A percentile compares a stretch with the other conserved stretches of the same genome.
Conservation (phyloP, 2,113 vertebrate species). For the Oriolus oriolus region DNA sequence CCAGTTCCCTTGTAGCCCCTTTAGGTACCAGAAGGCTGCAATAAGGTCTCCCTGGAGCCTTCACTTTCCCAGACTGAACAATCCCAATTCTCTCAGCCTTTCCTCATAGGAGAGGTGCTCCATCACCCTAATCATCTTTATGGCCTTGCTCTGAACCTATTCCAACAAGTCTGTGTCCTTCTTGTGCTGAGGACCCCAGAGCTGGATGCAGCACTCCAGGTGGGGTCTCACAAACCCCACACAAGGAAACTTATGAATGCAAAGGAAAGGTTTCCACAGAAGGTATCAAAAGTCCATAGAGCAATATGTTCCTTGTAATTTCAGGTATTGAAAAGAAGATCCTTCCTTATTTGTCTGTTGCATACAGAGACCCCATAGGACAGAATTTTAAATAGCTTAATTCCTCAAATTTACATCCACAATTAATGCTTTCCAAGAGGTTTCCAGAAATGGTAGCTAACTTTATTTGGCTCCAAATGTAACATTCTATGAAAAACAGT, state of each 20-base stretch:
- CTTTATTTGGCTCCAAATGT: not conserved
- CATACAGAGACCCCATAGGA: not conserved
- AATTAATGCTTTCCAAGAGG: not conserved
- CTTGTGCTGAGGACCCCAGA: not conserved
- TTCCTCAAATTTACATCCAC: not conserved
- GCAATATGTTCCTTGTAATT: not conserved
- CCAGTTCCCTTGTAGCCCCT: not conserved
- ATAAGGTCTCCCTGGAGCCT: not conserved
- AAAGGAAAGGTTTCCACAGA: not conserved
- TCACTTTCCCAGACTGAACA: not conserved
- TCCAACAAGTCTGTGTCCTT: not conserved
- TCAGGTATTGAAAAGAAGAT: not conserved
- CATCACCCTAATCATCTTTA: not conserved
- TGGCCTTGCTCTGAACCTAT: not conserved
- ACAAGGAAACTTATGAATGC: not conserved
- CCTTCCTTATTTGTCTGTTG: not conserved
- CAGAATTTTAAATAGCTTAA: not conserved
- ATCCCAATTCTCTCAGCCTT: not conserved
- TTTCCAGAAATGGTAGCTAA: not conserved
- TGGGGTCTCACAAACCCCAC: not conserved
- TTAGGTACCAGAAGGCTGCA: not conserved
- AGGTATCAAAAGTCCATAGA: not conserved
- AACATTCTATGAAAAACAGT: not conserved
- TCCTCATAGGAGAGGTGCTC: not conserved
- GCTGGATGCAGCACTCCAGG: not conserved